Percentiles rank a stretch among this genome's conserved stretches.
phyloP scores from a whole-genome alignment of 2,888 invertebrate genomes.

The Cephonodes hylas region DNA sequence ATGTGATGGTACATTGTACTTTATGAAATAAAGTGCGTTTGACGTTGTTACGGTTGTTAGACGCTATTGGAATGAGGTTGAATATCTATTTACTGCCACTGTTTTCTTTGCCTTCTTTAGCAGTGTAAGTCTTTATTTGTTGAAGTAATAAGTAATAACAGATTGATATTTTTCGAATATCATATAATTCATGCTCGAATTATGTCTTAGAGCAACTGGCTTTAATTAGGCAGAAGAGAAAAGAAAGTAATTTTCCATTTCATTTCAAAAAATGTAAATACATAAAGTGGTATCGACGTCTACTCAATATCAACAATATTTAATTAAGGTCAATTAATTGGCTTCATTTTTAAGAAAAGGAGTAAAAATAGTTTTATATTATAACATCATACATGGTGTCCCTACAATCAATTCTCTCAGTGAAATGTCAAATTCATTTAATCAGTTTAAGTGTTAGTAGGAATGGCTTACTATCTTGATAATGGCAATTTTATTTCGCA shows the following conservation, averaged over 20 bases:
- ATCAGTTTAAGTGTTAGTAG: neutral
- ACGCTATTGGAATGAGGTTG: neutral
- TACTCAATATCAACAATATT: too few relatives aligned
- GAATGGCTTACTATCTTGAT: neutral
- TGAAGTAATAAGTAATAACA: neutral
- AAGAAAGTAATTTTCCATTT: too few relatives aligned
- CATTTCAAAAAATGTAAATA: too few relatives aligned
- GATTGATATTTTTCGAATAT: neutral
- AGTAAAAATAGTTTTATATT: too few relatives aligned
- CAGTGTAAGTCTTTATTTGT: neutral
- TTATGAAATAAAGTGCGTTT: neutral
- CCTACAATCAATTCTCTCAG: slow-evolving; percentile 14
- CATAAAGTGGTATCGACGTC: too few relatives aligned
- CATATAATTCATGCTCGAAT: neutral
- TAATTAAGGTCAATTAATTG: too few relatives aligned
- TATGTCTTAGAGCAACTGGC: neutral
- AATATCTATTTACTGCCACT: neutral
- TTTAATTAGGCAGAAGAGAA: too few relatives aligned
- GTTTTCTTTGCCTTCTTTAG: neutral
- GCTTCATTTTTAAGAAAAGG: too few relatives aligned
- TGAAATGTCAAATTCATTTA: neutral
- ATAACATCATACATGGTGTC: too few relatives aligned
- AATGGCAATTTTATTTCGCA: neutral
- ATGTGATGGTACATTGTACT: neutral
- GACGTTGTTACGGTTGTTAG: neutral